These are phyloP conservation scores for Cyclina sinensis DNA, from an alignment of 1,140 invertebrate genomes.

Conservation along the genomic window DNA sequence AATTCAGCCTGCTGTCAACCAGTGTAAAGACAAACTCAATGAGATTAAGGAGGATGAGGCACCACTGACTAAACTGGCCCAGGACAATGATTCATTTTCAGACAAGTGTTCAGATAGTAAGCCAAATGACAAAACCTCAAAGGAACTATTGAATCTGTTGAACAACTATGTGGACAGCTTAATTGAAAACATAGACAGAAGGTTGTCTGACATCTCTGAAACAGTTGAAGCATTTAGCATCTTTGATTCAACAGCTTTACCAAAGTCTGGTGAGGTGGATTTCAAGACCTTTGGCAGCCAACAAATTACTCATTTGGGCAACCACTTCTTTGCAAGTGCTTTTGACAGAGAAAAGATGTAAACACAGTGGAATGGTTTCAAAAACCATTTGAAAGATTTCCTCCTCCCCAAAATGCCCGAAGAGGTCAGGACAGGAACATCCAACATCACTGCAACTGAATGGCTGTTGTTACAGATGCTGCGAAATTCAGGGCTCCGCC, in stretches of 20 bases:
- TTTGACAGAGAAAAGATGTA: slow-evolving; percentile 30
- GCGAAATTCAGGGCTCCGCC: neutral
- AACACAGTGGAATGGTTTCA: slow-evolving; percentile 37
- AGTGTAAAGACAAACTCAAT: slow-evolving; percentile 27
- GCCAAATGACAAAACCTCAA: neutral
- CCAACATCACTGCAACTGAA: slow-evolving; percentile 20
- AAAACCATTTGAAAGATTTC: slow-evolving; percentile 39
- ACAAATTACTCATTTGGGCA: neutral
- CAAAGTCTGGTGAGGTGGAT: neutral
- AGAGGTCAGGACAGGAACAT: neutral
- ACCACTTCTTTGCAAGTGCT: slow-evolving; percentile 15
- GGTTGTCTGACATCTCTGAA: slow-evolving; percentile 22
- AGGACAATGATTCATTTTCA: slow-evolving; percentile 36
- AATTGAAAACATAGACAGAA: slow-evolving; percentile 20
- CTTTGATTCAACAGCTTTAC: slow-evolving; percentile 28
- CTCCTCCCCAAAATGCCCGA: slow-evolving; percentile 43
- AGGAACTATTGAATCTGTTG: slow-evolving; percentile 6
- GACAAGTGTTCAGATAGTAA: slow-evolving; percentile 22
- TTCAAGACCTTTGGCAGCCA: neutral
- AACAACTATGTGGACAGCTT: too few species aligned
- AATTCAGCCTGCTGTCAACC: neutral
- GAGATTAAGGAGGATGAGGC: neutral
- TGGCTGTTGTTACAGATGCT: slow-evolving; percentile 29
- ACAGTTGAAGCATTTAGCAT: slow-evolving; percentile 10
- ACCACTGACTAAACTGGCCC: neutral